A percentile compares a stretch with the other conserved stretches of the same genome.
Evolutionary conservation across 2,888 invertebrate genomes (phyloP).

Genomic region (Hydroisotoma schaefferi): DNA sequence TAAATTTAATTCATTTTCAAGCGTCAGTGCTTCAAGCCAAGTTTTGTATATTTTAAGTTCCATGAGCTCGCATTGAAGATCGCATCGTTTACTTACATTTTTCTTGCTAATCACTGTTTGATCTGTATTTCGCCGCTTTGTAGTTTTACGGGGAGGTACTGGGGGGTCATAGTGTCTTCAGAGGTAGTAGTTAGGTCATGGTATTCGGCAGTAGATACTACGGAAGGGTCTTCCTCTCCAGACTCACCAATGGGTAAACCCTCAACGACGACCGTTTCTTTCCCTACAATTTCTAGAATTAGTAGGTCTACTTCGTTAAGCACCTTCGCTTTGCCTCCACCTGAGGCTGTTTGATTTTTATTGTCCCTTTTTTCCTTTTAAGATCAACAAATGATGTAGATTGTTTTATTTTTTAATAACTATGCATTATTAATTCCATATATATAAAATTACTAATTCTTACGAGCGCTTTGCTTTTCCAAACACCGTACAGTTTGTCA

Average conservation of each 20-base stretch:
- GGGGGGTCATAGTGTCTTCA: too few species aligned
- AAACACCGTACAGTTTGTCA: background rate
- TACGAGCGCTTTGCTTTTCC: conserved; percentile 10
- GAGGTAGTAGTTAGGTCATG: background rate
- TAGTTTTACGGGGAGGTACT: too few species aligned
- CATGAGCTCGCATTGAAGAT: background rate
- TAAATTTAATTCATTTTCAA: conserved; percentile 2
- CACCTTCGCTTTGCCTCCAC: background rate
- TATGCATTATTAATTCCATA: background rate
- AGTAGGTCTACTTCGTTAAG: background rate
- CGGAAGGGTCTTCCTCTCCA: too few species aligned
- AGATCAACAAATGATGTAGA: background rate
- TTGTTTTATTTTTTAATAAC: background rate
- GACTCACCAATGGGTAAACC: conserved; percentile 7
- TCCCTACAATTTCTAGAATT: background rate
- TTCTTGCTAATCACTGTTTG: too few species aligned
- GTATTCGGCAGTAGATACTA: too few species aligned
- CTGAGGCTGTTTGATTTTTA: background rate
- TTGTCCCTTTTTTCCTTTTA: background rate
- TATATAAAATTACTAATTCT: background rate
- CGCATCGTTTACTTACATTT: too few species aligned
- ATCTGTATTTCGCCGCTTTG: too few species aligned
- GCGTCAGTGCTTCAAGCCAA: background rate
- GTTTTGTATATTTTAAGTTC: background rate
- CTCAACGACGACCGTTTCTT: background rate